phyloP scores from a whole-genome alignment of 2,797 vertebrate species.

The Sebastes cheni region DNA sequence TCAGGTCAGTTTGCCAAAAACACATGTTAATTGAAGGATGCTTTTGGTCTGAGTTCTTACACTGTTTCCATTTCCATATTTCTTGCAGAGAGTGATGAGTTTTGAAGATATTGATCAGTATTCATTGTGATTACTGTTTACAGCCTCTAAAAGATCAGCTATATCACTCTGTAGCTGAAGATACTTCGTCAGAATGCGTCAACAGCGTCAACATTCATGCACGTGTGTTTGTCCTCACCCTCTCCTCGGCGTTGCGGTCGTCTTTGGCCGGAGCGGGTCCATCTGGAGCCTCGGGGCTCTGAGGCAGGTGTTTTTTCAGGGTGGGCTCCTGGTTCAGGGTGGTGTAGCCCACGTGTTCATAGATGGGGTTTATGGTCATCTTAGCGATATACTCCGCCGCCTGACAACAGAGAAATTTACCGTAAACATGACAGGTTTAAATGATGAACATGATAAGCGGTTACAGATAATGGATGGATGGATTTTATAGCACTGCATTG shows the following conservation, averaged over 20 bases:
- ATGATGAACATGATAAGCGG: no score
- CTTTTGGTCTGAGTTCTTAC: not conserved
- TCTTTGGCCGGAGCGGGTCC: constrained; percentile 85
- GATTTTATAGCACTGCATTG: no score
- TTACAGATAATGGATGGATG: no score
- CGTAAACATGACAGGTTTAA: not conserved
- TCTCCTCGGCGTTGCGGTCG: constrained; percentile 87
- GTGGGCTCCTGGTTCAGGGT: constrained; percentile 96
- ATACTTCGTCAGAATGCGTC: not conserved
- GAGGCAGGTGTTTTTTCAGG: constrained; percentile 88
- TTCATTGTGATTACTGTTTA: not conserved
- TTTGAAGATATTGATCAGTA: not conserved
- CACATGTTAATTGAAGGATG: not conserved
- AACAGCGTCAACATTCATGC: not conserved
- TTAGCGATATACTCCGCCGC: constrained; percentile 98
- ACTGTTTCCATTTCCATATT: not conserved
- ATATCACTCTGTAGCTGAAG: no score
- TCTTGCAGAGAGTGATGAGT: not conserved
- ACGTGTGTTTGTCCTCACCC: constrained; percentile 83
- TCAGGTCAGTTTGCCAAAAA: constrained; percentile 17
- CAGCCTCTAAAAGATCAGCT: not conserved
- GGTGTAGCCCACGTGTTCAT: constrained; percentile 99
- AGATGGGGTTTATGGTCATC: constrained; percentile 99
- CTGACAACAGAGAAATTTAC: constrained; percentile 30
- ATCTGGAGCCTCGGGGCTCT: constrained; percentile 87